phyloP scores from a whole-genome alignment of 2,797 vertebrate genomes.

The Sternotherus odoratus region DNA sequence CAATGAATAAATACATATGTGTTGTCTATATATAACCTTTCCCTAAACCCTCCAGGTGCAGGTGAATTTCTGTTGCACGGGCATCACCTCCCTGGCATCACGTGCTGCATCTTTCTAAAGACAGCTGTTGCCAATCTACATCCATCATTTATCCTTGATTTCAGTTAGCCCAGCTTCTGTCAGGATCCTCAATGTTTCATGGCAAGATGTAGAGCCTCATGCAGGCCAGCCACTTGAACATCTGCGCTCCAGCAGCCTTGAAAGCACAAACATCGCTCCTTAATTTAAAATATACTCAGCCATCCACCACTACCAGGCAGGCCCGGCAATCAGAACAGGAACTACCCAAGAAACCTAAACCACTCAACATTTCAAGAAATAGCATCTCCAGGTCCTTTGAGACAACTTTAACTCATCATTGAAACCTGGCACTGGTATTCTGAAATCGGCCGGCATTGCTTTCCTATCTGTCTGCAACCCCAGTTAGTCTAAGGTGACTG shows the following conservation, averaged over 20 bases:
- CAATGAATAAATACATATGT: background rate
- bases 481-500: background rate
- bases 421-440: background rate
- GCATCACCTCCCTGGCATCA: background rate
- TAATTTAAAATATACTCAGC: background rate
- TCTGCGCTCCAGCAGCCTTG: background rate
- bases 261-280: background rate
- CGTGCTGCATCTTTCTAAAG: background rate
- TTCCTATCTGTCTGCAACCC: background rate
- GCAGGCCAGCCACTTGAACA: background rate
- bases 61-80: background rate
- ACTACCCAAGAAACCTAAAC: constrained; percentile 16
- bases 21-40: background rate
- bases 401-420: background rate
- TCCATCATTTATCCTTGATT: background rate
- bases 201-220: background rate
- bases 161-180: background rate
- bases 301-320: background rate
- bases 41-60: background rate
- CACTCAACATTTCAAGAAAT: background rate
- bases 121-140: background rate
- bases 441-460: background rate
- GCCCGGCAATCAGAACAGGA: background rate
- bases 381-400: background rate
- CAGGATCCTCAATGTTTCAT: background rate